Conservation (phyloP, 1,140 invertebrate genomes). For the Nephila pilipes region DNA sequence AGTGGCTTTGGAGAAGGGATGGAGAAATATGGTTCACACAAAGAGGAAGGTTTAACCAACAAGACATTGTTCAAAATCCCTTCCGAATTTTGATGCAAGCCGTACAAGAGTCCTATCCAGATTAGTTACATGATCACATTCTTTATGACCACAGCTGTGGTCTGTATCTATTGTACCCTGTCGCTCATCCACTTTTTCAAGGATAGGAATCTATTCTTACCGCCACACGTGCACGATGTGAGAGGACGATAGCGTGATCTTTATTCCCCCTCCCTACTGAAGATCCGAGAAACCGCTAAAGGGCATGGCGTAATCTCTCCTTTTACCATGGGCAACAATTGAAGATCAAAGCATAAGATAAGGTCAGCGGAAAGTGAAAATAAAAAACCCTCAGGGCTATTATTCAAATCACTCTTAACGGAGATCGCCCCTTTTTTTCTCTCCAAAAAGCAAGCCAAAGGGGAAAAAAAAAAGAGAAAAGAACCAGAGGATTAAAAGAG, state of each 20-base stretch:
- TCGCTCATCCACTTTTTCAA: conserved; percentile 39
- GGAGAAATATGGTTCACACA: neutral
- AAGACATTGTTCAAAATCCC: neutral
- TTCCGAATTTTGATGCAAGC: conserved; percentile 9
- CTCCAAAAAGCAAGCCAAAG: neutral
- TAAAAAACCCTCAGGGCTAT: conserved; percentile 26
- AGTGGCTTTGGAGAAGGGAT: neutral
- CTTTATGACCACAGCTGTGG: conserved; percentile 69
- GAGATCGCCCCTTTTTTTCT: neutral
- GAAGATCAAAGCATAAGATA: conserved; percentile 28
- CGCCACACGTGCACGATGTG: conserved; percentile 40
- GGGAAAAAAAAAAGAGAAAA: neutral
- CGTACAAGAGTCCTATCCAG: neutral
- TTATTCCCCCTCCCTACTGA: neutral
- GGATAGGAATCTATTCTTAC: conserved; percentile 40
- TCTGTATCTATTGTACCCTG: conserved; percentile 12
- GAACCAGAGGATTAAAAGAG: neutral
- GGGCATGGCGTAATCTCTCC: conserved; percentile 44
- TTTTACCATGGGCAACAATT: conserved; percentile 29
- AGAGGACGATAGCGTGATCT: conserved; percentile 38
- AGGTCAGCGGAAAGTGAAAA: conserved; percentile 44
- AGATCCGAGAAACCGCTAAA: conserved; percentile 40
- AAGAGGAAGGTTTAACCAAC: conserved; percentile 28
- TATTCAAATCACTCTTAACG: neutral
- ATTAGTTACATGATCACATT: conserved; percentile 43